Base-by-base conservation (phyloP, 2,113 vertebrate genomes). In the Microtus oregoni region DNA sequence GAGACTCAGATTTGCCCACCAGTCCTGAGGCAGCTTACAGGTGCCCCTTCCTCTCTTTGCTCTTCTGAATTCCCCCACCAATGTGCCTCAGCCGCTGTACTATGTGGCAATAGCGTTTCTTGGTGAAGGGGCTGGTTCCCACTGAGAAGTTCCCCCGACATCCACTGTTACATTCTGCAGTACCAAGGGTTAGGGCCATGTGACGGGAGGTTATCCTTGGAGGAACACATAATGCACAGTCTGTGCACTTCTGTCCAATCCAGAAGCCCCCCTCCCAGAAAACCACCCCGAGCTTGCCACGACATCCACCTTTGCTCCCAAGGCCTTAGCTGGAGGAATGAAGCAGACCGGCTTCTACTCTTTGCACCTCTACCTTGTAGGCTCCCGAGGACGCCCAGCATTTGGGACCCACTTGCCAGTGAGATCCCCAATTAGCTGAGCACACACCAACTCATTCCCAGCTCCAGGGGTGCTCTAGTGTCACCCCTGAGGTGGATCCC, bases 61-160 rank as follows among this genome's bases (percentile, higher is more conserved):
- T 76, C 58, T 86, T 82, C 72, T 82, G 55, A 86, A 44, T 58
- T 58, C 67, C 55, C 76, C 88, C 73, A 82, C 97, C 97, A 91
- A 86, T 32, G 98, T 97, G 97, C 97, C 98, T 97, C 97, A 32
- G 96, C 89, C 65, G 58, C 72, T 44, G n/a, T 32, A 90, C 94
- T 76, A 19, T 89, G 93, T 91, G 91, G 85, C 93, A 86, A 24
- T 67, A 90, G 88, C 73, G 47, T 90, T 82, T 93, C 82, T 91
- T 83, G 92, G 81, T 78, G 67, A 89, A 92, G 92, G 86, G 92
- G 86, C 94, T 83, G 92, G 89, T 77, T 93, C 92, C 94, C 82
- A 47, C 63, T 91, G 91, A 77, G 50, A 75, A 38, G 50, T 30
- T n/a, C 52, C 68, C 63, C 44, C 55, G n/a, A 26, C 1, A 6